Evolutionary conservation across 1,140 invertebrate genomes (phyloP).

Genomic region (Euglossa dilemma): DNA sequence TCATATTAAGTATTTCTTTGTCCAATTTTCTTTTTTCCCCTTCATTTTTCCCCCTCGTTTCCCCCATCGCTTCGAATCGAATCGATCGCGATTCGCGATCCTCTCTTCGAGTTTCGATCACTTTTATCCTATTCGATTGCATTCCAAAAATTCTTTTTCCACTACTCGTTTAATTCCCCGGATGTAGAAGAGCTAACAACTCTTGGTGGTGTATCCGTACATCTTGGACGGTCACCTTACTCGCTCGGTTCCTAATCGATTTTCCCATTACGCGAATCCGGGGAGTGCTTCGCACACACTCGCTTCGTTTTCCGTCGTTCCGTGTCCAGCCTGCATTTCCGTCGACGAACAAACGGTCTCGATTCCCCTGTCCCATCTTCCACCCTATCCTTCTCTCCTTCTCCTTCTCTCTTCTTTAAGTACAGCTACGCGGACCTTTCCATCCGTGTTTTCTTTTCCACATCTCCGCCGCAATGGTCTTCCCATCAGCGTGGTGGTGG

Average conservation of each 20-base stretch:
- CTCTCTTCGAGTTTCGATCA: neutral
- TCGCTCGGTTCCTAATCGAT: conserved; percentile 71
- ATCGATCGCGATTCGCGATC: too few species aligned
- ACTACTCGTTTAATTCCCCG: conserved; percentile 23
- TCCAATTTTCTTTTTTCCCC: neutral
- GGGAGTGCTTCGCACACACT: conserved; percentile 64
- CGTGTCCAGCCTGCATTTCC: conserved; percentile 70
- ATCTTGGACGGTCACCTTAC: conserved; percentile 63
- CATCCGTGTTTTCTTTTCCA: conserved; percentile 31
- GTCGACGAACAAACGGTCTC: conserved; percentile 66
- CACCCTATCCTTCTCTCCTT: conserved; percentile 9
- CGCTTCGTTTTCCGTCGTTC: conserved; percentile 62
- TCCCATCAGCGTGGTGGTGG: neutral
- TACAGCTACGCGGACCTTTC: conserved; percentile 18
- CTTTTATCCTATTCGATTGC: neutral
- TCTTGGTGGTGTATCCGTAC: conserved; percentile 38
- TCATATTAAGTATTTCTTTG: conserved; percentile 37
- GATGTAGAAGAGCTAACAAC: conserved; percentile 22
- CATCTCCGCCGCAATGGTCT: neutral
- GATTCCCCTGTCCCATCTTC: conserved; percentile 47
- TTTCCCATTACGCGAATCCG: conserved; percentile 75
- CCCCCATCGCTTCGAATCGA: neutral
- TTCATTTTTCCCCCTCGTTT: neutral
- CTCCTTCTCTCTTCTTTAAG: conserved; percentile 9
- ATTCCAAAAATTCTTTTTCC: neutral